Evolutionary conservation across 2,113 vertebrate species (phyloP), one percentile per base, ranked within the genome.

Genomic region (Corythornis vintsioides): DNA sequence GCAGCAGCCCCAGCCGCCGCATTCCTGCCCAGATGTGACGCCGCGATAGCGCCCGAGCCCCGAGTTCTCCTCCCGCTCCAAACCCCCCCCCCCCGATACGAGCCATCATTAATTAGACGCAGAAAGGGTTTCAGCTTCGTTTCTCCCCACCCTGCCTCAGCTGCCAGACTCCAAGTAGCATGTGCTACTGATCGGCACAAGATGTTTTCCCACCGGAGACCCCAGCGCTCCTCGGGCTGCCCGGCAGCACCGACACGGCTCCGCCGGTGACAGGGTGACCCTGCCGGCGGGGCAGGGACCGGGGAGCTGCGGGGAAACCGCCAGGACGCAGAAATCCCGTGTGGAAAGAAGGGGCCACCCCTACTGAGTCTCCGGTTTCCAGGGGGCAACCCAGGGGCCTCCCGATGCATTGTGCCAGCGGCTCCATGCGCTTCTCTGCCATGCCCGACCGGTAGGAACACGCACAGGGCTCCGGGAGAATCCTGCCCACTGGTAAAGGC

Each of bases 81-180:
- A 38, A 38, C 38, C 38, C 38, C 38, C 38, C 38, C 38, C 38
- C 61, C 75, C 42, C 35, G 15, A 72, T 93, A 86, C 73, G 77
- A 94, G 93, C 92, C 71, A 94, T 93, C 94, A 83, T 95, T 96
- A 95, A 96, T 95, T 92, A 95, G 95, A 94, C 88, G 80, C 95
- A 96, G 93, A 91, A 83, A 17, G 86, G 90, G 81, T 96, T 86
- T 94, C 92, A 96, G 90, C 90, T 94, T 94, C 92, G 94, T 93
- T 95, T 88, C 90, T 96, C 94, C 80, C 86, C 96, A 95, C 93
- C 96, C 96, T 75, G 91, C 52, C 90, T 78, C 96, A 90, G 96
- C 96, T 96, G 90, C 96, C 92, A 95, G 93, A 94, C 88, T 96
- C 94, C 93, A 93, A 94, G 95, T 92, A 93, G 93, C 94, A 96